Base-by-base conservation (phyloP, 2,888 invertebrate genomes). In the Caenorhabditis sinica region DNA sequence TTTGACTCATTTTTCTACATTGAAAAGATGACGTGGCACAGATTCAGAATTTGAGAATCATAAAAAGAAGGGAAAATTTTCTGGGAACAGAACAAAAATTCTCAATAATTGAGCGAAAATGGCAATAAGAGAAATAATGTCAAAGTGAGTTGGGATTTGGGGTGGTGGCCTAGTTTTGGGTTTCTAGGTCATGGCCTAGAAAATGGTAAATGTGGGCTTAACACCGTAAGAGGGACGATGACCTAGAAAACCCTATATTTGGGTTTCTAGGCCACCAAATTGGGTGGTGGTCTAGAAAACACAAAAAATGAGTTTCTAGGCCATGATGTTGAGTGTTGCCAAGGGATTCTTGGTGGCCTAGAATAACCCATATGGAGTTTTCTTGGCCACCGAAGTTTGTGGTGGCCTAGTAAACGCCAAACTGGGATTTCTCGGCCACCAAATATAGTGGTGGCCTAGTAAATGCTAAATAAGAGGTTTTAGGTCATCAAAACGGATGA, bases 21-120 rank as follows among this genome's bases (percentile, higher is more conserved):
- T 1, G 17, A 15, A 45, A 45, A 45, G 49, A 49, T 69, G 68
- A 69, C 53, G 68, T 53, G 68, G 66, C 51, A 15, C 40, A 49
- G 20, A 20, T n/a, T n/a, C n/a, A 49, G 11, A 49, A 20, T 20
- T 20, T 4, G 1, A 20, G 45, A 20, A 40, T 11, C 40, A 40
- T 40, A 40, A 33, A 40, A 40, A 40, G 40, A 13, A 40, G 40
- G 13, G 13, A 40, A 40, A 40, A 11, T 40, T 40, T n/a, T n/a
- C n/a, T n/a, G n/a, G 33, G 33, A 8, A 33, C 40, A 20, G 20
- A 20, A 49, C 13, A 20, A 49, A 8, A 8, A 43, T 15, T 43
- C 11, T 43, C 11, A 43, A 40, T 1, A 40, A 36, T 9, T 40
- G 9, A 40, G 13, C 40, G 40, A 40, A 11, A 40, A 40, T 40